These are phyloP conservation scores for Drosophila nigromelanica DNA, from an alignment of 1,140 invertebrate species.

Conservation along the genomic window DNA sequence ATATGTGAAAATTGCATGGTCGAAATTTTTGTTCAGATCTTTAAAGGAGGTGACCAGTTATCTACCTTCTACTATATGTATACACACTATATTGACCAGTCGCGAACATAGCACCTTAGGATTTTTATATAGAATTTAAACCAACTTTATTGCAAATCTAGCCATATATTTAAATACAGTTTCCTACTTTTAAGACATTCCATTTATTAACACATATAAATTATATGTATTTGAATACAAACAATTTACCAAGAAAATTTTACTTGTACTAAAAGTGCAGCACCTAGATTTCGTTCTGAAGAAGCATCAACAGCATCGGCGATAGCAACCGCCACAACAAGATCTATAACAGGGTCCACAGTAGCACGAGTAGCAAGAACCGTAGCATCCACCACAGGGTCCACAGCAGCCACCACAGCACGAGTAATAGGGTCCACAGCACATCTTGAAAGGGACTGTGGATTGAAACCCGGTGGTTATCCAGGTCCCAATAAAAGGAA, in stretches of 20 bases:
- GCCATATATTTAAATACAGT: too few relatives aligned
- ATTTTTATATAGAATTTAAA: too few relatives aligned
- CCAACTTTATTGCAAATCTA: too few relatives aligned
- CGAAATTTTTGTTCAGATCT: too few relatives aligned
- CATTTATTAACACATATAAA: background rate
- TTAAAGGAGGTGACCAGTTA: too few relatives aligned
- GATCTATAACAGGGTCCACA: background rate
- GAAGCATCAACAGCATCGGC: background rate
- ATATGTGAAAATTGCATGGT: too few relatives aligned
- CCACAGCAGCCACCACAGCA: slow-evolving; percentile 2
- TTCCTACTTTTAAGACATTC: too few relatives aligned
- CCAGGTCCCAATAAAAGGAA: background rate
- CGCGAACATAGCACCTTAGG: too few relatives aligned
- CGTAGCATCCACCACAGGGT: background rate
- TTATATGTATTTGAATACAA: background rate
- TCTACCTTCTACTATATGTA: too few relatives aligned
- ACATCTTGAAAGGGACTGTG: background rate
- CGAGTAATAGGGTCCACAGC: background rate
- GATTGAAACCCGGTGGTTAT: background rate
- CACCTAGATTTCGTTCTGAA: slow-evolving; percentile 20
- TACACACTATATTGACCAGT: too few relatives aligned
- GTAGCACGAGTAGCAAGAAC: background rate
- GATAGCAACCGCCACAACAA: background rate
- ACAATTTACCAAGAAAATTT: too few relatives aligned
- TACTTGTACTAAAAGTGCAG: background rate